Base-by-base conservation (phyloP, 2,113 vertebrate genomes). In the Cottus gobio region DNA sequence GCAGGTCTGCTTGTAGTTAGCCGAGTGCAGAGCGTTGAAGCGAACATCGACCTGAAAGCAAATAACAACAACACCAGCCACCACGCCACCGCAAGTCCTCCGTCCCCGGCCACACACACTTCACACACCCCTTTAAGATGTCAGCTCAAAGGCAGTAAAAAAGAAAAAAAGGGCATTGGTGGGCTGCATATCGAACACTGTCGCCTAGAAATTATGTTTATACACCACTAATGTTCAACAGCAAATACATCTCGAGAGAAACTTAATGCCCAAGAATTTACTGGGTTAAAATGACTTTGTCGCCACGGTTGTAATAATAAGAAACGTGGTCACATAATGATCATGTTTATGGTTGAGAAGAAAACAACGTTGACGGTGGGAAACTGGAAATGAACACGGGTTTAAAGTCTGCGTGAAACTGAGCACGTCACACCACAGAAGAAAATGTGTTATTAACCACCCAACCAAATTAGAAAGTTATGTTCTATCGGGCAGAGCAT, bases 51-150 rank as follows among this genome's bases (percentile, higher is more conserved):
- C 80, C 80, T 81, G 70, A 84, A 86, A 85, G 66, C 85, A 77
- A 90, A 86, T 48, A 85, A 91, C 77, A 90, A 85, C 78, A 86
- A 79, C 80, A 85, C 30, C 64, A 75, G 75, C 77, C 80, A 73
- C 79, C 74, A 73, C n/a, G 74, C 77, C 82, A 73, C 79, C 74
- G 69, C 24, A 78, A 86, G 60, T 60, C 30, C 63, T 73, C 50
- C 72, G 77, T 87, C 84, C 86, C 68, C 81, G 82, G 77, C 82
- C 83, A 80, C 87, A 92, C 83, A 78, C 74, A 34, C 60, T 75
- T 78, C 56, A 84, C 72, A 72, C 50, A 36, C 57, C 22, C 54
- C 48, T 83, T 86, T 86, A 52, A 85, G 85, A 74, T 83, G 71
- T 85, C 85, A 81, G 39, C 54, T 28, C 86, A 92, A 89, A 91